phyloP scores from a whole-genome alignment of 2,888 invertebrate species.

The Eupeodes luniger region DNA sequence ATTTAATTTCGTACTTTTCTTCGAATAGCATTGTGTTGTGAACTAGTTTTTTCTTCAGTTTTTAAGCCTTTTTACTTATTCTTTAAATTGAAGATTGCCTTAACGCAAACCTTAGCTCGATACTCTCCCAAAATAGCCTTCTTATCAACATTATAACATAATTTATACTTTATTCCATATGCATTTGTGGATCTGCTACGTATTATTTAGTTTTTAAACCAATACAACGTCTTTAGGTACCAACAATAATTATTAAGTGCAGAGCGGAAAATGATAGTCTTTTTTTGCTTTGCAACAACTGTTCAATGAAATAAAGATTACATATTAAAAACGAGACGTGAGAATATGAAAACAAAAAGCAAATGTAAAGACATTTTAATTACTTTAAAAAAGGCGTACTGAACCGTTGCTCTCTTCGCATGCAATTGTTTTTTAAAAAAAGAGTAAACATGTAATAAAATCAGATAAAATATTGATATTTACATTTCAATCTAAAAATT shows the following conservation, averaged over 20 bases:
- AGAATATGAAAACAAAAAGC: neutral
- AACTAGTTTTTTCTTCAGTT: too few relatives aligned
- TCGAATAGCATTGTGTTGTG: too few relatives aligned
- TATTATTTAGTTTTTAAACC: neutral
- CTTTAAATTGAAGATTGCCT: too few relatives aligned
- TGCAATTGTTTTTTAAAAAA: neutral
- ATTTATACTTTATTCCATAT: too few relatives aligned
- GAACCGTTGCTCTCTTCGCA: neutral
- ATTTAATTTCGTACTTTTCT: too few relatives aligned
- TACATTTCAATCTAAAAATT: neutral
- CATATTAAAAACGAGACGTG: neutral
- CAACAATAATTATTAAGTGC: neutral
- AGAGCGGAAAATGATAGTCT: neutral
- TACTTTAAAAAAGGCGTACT: neutral
- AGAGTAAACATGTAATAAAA: slow-evolving; percentile 14
- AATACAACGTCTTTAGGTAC: neutral
- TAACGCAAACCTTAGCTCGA: too few relatives aligned
- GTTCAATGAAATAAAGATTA: neutral
- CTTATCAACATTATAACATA: too few relatives aligned
- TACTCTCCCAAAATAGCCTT: too few relatives aligned
- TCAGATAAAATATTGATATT: slow-evolving; percentile 1
- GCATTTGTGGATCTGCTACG: too few relatives aligned
- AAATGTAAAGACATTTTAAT: slow-evolving; percentile 1
- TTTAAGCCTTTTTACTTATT: too few relatives aligned
- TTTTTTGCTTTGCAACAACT: neutral